phyloP scores from a whole-genome alignment of 2,113 vertebrate species.

The Platycercus adscitus region DNA sequence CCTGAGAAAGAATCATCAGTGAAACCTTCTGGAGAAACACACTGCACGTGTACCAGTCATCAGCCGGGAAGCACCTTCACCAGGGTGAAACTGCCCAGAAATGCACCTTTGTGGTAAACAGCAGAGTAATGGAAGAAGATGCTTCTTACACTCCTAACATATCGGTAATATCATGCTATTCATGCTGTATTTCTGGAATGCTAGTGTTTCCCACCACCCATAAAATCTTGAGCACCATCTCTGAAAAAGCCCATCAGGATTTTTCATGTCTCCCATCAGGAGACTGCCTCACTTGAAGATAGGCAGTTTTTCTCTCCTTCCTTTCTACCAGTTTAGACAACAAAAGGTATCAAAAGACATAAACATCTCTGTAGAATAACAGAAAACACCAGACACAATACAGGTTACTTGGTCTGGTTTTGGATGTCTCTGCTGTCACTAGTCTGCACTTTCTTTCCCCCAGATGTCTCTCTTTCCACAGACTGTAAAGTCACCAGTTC shows the following conservation, averaged over 20 bases:
- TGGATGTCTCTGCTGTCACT: not conserved
- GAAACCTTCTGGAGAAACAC: not conserved
- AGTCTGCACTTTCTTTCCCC: not conserved
- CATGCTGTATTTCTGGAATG: not conserved
- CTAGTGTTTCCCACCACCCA: not conserved
- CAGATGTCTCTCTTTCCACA: not conserved
- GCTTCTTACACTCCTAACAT: not conserved
- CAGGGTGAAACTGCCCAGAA: not conserved
- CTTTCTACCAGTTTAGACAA: not conserved
- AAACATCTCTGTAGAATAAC: not conserved
- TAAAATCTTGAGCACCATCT: not conserved
- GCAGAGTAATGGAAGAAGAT: not conserved
- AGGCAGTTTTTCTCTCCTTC: not conserved
- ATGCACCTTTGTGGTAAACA: not conserved
- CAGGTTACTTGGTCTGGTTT: not conserved
- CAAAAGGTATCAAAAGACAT: not conserved
- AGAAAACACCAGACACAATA: not conserved
- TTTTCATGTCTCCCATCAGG: not conserved
- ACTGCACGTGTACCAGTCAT: not conserved
- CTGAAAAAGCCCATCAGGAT: not conserved
- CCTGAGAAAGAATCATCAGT: not conserved
- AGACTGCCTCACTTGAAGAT: not conserved
- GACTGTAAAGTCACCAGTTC: not conserved
- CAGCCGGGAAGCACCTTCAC: not conserved
- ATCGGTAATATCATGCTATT: not conserved